Evolutionary conservation across 2,797 vertebrate species (phyloP), one percentile per base, ranked within the genome.

Genomic region (Hafferia zeledoni): DNA sequence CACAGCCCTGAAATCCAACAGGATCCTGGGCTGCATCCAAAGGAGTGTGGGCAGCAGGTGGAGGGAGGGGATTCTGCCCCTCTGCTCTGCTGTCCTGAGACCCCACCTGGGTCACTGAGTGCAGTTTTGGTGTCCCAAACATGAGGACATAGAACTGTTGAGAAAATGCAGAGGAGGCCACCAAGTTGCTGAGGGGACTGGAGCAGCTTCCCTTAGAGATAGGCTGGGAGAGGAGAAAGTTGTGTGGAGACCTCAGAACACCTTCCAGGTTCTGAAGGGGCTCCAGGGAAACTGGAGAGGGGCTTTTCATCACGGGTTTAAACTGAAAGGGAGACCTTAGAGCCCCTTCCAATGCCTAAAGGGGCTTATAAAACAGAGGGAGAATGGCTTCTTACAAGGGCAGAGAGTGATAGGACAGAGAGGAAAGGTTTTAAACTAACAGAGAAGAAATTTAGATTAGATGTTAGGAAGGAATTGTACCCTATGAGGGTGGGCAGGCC

Each of bases 371-470:
- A 47, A 47, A 13, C 22, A 47, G 46, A 47, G 46, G 46, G 22
- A 13, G 10, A 47, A 23, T 11, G 10, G 24, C 46, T 47, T 47
- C 13, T 47, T 47, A 23, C 22, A 47, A 47, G 46, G 46, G 46
- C 46, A 23, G 46, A 47, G 11, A 23, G 22, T 47, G 46, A 47
- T 13, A 47, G 22, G 22, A 47, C 46, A 47, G 22, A 20, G 3
- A 39, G 5, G 5, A 63, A 56, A 15, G 16, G 19, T 19, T 72
- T 56, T 35, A 31, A 6, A 76, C 6, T 0, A n/a, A 44, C 39
- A 6, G 12, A 59, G 0, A 1, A 1, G 5, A 44, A 8, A 14
- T 4, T 20, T 25, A 15, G 13, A 17, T 49, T 1, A 3, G 0
- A 15, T 14, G 5, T 13, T 6, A 2, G 15, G 43, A 27, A 18